Evolutionary conservation across 2,797 vertebrate species (phyloP), one percentile per base, ranked within the genome.

Genomic region (Xiphorhynchus erythropygius): DNA sequence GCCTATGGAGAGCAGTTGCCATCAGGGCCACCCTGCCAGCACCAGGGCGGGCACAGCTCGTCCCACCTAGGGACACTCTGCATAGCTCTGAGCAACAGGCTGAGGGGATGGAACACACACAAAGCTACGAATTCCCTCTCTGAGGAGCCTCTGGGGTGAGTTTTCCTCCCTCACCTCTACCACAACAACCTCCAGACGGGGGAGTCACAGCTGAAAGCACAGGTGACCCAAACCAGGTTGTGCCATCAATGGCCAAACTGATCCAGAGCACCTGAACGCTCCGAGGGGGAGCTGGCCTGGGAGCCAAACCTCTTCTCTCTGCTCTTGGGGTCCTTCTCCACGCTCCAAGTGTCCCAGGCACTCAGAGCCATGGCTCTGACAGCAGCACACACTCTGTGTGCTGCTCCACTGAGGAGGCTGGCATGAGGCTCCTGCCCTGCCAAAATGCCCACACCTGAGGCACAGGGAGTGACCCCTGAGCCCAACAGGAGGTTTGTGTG

Each of bases 41-140:
- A 22, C 12, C 32, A 5, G 56, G 67, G 88, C 5, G 7, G 41
- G 78, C 73, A 14, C 67, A 1, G 42, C 2, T 5, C 11, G 23
- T 27, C 83, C 88, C 63, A 2, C 52, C 30, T 55, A n/a, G 52
- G 30, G 46, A 92, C 91, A 94, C 95, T 97, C 98, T 98, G 98
- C 97, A 96, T 89, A 97, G 98, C 97, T 95, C 97, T 91, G 94
- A 52, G 44, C 78, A 73, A 64, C 37, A 25, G 88, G 80, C 76
- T 46, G 71, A 76, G 92, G 96, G 97, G 96, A 97, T 90, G 92
- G 98, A 98, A 98, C 98, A 98, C 98, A 98, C 98, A 98, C 98
- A 98, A 96, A 96, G 93, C 95, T 94, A 84, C 57, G 4, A 28
- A 71, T 84, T 82, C 93, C 80, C 93, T 76, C 96, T 46, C 7